Evolutionary conservation across 2,113 vertebrate genomes (phyloP).

Genomic region (Serinus canaria): DNA sequence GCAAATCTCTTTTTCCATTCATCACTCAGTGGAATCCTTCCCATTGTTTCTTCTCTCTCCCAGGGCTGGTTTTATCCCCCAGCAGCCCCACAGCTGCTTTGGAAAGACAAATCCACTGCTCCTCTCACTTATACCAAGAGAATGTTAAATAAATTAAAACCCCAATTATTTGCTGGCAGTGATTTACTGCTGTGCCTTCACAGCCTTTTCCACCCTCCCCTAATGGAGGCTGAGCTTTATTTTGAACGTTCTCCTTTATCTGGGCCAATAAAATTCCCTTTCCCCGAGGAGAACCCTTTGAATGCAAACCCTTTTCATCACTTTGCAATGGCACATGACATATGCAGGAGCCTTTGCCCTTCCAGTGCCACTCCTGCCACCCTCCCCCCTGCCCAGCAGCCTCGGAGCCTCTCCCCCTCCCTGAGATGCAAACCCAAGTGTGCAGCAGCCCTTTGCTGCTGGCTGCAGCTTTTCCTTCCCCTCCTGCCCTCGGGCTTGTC

Average conservation of each 20-base stretch:
- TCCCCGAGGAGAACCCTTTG: not conserved
- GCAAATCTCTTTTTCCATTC: too few relatives aligned
- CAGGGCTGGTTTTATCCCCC: too few relatives aligned
- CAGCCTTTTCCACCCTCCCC: not conserved
- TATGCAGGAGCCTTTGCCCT: not conserved
- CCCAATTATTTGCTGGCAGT: rapidly evolving
- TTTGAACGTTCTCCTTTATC: not conserved
- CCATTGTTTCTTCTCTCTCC: too few relatives aligned
- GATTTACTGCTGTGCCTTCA: not conserved
- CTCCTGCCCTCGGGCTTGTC: not conserved
- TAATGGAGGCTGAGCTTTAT: not conserved
- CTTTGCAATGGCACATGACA: not conserved
- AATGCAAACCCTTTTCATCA: not conserved
- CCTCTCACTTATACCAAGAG: too few relatives aligned
- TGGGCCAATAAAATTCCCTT: too few relatives aligned
- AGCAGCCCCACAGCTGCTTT: too few relatives aligned
- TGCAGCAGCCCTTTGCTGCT: not conserved
- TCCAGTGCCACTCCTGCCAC: not conserved
- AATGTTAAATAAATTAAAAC: not conserved
- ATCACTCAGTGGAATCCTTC: too few relatives aligned
- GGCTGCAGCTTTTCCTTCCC: not conserved
- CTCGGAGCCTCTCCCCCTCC: not conserved
- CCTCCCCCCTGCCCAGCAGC: not conserved
- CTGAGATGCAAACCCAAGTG: not conserved
- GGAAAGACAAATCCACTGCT: too few relatives aligned